A percentile compares a stretch with the other conserved stretches of the same genome.
phyloP scores from a whole-genome alignment of 2,888 invertebrate species.

The Hydropsyche betteni region DNA sequence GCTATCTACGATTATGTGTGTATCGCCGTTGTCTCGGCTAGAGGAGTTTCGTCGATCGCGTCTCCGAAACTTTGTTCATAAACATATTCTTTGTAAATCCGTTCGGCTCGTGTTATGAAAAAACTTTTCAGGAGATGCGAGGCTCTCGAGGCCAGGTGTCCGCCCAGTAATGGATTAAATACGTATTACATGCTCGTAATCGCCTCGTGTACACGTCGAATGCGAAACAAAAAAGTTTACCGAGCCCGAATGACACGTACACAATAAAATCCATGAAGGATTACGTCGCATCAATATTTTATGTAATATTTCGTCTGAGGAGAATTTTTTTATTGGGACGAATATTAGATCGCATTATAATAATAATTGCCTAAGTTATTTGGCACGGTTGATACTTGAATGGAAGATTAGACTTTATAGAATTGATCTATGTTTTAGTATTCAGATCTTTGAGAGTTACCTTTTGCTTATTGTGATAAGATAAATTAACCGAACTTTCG shows the following conservation, averaged over 20 bases:
- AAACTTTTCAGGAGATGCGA: slow-evolving; percentile 46
- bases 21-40: not conserved
- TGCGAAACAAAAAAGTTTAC: slow-evolving; percentile 26
- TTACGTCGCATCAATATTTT: too few relatives aligned
- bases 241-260: not conserved
- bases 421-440: too few relatives aligned
- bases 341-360: too few relatives aligned
- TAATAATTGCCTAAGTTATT: too few relatives aligned
- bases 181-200: slow-evolving; percentile 19
- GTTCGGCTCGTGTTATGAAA: slow-evolving; percentile 48
- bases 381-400: too few relatives aligned
- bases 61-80: slow-evolving; percentile 49
- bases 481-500: too few relatives aligned
- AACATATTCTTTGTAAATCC: slow-evolving; percentile 51
- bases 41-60: slow-evolving; percentile 28
- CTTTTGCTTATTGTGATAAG: too few relatives aligned
- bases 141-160: slow-evolving; percentile 34
- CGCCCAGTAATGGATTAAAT: slow-evolving; percentile 31
- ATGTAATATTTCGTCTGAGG: too few relatives aligned
- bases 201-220: slow-evolving; percentile 32
- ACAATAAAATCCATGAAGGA: too few relatives aligned
- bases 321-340: too few relatives aligned
- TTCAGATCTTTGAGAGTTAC: too few relatives aligned
- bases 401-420: too few relatives aligned
- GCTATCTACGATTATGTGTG: not conserved